Evolutionary conservation across 2,888 invertebrate species (phyloP).

Genomic region (Siphonodentalium dalli): DNA sequence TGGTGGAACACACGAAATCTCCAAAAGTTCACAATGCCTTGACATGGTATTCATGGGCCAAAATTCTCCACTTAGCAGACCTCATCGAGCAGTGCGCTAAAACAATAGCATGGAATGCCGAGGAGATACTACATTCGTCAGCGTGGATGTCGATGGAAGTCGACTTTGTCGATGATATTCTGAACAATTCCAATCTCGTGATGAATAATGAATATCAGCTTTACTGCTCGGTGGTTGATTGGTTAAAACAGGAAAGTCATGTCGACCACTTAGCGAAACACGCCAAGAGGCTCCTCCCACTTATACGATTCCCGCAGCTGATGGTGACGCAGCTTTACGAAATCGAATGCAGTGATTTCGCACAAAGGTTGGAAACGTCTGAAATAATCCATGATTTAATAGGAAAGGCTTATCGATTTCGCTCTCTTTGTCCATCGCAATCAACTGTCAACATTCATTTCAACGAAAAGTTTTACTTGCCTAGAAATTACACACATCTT

Average conservation of each 20-base stretch:
- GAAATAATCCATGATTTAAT: slow-evolving; percentile 48
- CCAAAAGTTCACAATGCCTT: slow-evolving; percentile 61
- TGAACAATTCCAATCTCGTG: slow-evolving; percentile 58
- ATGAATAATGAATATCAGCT: slow-evolving; percentile 54
- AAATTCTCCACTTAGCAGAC: slow-evolving; percentile 56
- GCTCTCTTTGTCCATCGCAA: slow-evolving; percentile 61
- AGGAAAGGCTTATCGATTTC: slow-evolving; percentile 62
- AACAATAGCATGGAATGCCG: slow-evolving; percentile 64
- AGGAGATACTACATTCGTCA: slow-evolving; percentile 49
- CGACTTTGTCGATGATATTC: slow-evolving; percentile 60
- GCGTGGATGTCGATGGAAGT: slow-evolving; percentile 63
- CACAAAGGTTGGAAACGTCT: slow-evolving; percentile 30
- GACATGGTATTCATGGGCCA: slow-evolving; percentile 64
- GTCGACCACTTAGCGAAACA: slow-evolving; percentile 32
- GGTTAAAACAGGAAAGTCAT: slow-evolving; percentile 51
- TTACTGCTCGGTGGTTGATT: slow-evolving; percentile 49
- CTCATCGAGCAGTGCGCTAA: slow-evolving; percentile 58
- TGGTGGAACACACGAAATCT: slow-evolving; percentile 61
- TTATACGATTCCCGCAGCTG: slow-evolving; percentile 64
- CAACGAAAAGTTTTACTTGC: slow-evolving; percentile 52
- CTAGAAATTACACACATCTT: slow-evolving; percentile 60
- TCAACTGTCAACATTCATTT: slow-evolving; percentile 49
- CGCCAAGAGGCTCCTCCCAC: slow-evolving; percentile 49
- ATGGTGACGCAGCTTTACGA: slow-evolving; percentile 54
- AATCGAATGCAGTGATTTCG: slow-evolving; percentile 48